Conservation (phyloP, 2,888 invertebrate species). For the Acleris literana region DNA sequence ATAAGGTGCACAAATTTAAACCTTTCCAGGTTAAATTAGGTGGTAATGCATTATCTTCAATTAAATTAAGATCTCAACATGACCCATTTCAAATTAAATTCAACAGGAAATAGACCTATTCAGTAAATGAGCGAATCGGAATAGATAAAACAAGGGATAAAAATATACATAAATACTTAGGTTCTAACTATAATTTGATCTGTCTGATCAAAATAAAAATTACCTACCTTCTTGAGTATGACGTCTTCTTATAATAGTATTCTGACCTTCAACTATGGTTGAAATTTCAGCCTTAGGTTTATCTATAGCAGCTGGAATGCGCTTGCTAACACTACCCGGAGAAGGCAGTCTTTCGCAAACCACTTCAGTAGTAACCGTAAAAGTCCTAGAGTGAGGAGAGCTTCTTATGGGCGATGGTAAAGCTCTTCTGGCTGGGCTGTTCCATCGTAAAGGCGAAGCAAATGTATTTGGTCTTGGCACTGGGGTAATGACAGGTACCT, state of each 20-base stretch:
- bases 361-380: conserved; percentile 1
- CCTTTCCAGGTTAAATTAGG: too few relatives aligned
- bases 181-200: too few relatives aligned
- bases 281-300: conserved; percentile 13
- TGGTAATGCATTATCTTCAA: too few relatives aligned
- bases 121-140: too few relatives aligned
- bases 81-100: too few relatives aligned
- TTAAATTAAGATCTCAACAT: too few relatives aligned
- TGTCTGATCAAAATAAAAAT: conserved; percentile 33
- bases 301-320: conserved; percentile 5
- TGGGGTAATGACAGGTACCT: conserved; percentile 52
- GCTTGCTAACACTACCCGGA: conserved; percentile 1
- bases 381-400: conserved; percentile 46
- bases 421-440: conserved; percentile 48
- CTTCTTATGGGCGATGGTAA: conserved; percentile 49
- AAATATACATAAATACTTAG: too few relatives aligned
- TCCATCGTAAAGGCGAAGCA: conserved; percentile 54
- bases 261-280: conserved; percentile 2
- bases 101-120: too few relatives aligned
- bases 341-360: conserved; percentile 5
- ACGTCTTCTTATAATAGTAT: conserved; percentile 39
- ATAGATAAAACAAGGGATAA: too few relatives aligned
- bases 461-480: conserved; percentile 49
- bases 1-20: too few relatives aligned
- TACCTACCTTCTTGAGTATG: conserved; percentile 64